Conservation (phyloP, 2,797 vertebrate species). For the Hypotaenidia philippensis region DNA sequence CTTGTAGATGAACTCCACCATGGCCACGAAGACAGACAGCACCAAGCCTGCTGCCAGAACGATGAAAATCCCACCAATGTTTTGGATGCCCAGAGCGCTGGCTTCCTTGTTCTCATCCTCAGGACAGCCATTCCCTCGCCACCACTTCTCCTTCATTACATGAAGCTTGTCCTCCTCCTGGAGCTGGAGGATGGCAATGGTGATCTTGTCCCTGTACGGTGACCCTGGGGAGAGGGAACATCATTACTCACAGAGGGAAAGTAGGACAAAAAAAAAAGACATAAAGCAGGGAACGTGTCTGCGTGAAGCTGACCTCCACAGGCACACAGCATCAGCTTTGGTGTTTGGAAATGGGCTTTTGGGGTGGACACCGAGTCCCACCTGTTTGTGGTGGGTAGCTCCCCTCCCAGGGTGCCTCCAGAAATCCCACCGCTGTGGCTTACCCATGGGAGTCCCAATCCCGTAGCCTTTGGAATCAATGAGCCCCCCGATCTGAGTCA, state of each 20-base stretch:
- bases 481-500: constrained; percentile 95
- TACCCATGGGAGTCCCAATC: constrained; percentile 96
- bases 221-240: constrained; percentile 83
- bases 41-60: constrained; percentile 95
- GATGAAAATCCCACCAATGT: constrained; percentile 97
- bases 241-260: rapidly evolving
- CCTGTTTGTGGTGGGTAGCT: no score
- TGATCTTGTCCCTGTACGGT: constrained; percentile 97
- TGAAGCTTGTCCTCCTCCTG: constrained; percentile 97
- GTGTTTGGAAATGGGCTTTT: not conserved
- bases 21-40: constrained; percentile 95
- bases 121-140: constrained; percentile 92
- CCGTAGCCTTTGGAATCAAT: constrained; percentile 98
- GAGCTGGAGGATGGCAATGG: constrained; percentile 96
- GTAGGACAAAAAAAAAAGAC: not conserved
- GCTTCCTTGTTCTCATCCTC: constrained; percentile 94
- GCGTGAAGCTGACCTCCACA: rapidly evolving
- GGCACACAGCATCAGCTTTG: not conserved
- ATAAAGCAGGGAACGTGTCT: rapidly evolving
- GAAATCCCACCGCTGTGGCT: not conserved
- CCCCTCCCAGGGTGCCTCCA: rapidly evolving
- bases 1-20: constrained; percentile 98
- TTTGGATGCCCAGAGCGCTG: constrained; percentile 96
- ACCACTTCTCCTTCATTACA: constrained; percentile 98
- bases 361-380: no score